phyloP scores from a whole-genome alignment of 2,888 invertebrate species.

The Pandemis cinnamomeana region DNA sequence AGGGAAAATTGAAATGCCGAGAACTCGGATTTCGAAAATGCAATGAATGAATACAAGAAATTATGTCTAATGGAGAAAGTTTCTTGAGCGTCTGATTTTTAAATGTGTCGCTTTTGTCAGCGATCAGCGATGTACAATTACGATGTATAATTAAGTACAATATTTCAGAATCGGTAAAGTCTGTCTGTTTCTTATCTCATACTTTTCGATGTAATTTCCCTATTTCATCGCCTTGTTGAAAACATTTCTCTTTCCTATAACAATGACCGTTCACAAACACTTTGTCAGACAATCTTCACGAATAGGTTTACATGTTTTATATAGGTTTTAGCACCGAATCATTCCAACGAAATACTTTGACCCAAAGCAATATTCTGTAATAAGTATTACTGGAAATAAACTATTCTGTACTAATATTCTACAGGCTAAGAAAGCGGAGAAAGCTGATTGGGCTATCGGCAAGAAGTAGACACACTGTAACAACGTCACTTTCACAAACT shows the following conservation, averaged over 20 bases:
- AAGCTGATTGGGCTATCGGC: conserved; percentile 87
- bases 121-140: no score
- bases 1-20: not conserved
- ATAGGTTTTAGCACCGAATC: not conserved
- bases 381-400: conserved; percentile 27
- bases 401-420: conserved; percentile 63
- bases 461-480: conserved; percentile 82
- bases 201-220: not conserved
- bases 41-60: not conserved
- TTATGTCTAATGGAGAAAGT: not conserved
- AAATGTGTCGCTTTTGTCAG: no score
- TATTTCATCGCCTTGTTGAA: not conserved
- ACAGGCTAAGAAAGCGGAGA: conserved; percentile 92
- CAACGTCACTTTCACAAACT: conserved; percentile 48
- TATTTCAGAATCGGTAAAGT: not conserved
- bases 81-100: not conserved
- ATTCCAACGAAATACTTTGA: not conserved
- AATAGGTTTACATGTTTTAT: not conserved
- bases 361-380: not conserved
- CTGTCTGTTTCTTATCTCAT: not conserved
- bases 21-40: not conserved
- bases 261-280: not conserved
- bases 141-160: not conserved
- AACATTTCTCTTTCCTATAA: not conserved
- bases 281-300: not conserved